A percentile compares a stretch with the other conserved stretches of the same genome.
Conservation (phyloP, 2,888 invertebrate species). For the Crematogaster levior region DNA sequence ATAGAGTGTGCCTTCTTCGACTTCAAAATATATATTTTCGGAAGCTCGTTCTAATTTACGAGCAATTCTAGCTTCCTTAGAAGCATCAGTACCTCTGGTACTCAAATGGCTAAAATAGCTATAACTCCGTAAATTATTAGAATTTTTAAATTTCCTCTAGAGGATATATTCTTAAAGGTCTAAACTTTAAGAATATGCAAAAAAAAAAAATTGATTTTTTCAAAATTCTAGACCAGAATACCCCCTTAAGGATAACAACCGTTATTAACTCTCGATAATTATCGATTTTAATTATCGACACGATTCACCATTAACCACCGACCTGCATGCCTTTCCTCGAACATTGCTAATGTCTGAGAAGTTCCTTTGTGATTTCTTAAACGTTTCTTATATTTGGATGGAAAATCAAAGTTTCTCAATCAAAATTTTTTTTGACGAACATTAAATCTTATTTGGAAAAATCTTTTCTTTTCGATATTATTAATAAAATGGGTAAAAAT, state of each 20-base stretch:
- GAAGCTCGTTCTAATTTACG: too few relatives aligned
- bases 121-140: too few relatives aligned
- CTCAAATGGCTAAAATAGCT: too few relatives aligned
- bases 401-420: neutral
- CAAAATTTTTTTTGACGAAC: neutral
- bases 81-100: too few relatives aligned
- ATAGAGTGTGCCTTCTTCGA: too few relatives aligned
- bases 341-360: slow-evolving; percentile 6
- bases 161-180: too few relatives aligned
- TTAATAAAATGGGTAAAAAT: slow-evolving; percentile 5
- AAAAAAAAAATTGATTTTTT: too few relatives aligned
- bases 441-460: neutral
- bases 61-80: too few relatives aligned
- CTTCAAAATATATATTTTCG: too few relatives aligned
- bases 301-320: slow-evolving; percentile 65
- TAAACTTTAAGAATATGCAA: too few relatives aligned
- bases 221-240: too few relatives aligned
- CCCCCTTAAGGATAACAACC: slow-evolving; percentile 83
- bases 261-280: slow-evolving; percentile 84
- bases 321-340: slow-evolving; percentile 13
- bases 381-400: neutral
- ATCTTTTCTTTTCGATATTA: neutral
- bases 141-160: too few relatives aligned
- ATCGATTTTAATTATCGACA: slow-evolving; percentile 84
- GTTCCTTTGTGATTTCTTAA: neutral